Evolutionary conservation across 2,797 vertebrate species (phyloP).

Genomic region (Anguilla anguilla): DNA sequence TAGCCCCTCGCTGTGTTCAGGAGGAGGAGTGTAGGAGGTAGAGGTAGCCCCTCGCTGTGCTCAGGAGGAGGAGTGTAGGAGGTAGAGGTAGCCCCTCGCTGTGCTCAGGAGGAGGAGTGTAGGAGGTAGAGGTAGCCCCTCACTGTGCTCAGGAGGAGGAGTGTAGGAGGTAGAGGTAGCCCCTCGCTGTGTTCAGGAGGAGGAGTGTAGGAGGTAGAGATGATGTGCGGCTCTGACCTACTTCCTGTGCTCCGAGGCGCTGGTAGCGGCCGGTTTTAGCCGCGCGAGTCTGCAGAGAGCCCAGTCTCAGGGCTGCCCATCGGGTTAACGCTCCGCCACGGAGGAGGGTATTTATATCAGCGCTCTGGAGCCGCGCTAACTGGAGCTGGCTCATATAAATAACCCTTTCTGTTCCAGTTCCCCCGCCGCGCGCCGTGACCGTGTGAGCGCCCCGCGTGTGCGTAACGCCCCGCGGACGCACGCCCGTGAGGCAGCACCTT

Average conservation of each 20-base stretch:
- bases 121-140: too few relatives aligned
- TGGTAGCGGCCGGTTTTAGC: constrained; percentile 71
- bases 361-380: background rate
- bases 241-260: constrained; percentile 64
- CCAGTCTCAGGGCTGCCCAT: constrained; percentile 35
- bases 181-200: background rate
- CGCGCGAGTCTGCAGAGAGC: constrained; percentile 61
- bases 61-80: too few relatives aligned
- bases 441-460: background rate
- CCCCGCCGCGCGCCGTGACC: background rate
- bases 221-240: constrained; percentile 66
- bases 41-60: too few relatives aligned
- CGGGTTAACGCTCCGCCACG: constrained; percentile 30
- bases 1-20: too few relatives aligned
- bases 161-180: too few relatives aligned
- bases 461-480: background rate
- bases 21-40: too few relatives aligned
- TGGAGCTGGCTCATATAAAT: constrained; percentile 30
- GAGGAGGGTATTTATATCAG: constrained; percentile 21
- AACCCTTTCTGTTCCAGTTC: constrained; percentile 25
- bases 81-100: too few relatives aligned
- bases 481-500: background rate
- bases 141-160: too few relatives aligned
- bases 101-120: too few relatives aligned
- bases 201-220: constrained; percentile 3